Conservation (phyloP, 1,140 invertebrate genomes). For the Lycorma delicatula region DNA sequence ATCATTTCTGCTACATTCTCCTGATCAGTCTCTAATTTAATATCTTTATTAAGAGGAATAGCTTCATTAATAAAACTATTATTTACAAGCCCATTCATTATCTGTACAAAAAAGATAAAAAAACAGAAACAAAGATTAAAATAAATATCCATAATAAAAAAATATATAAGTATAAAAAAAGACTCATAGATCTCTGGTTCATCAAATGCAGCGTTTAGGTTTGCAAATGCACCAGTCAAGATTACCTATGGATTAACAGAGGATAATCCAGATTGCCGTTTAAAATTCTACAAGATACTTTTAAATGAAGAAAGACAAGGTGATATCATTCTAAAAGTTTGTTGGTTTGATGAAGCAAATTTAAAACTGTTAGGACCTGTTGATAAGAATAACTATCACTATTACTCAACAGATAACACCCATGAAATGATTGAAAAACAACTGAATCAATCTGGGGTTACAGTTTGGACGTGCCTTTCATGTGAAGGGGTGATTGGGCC, state of each 20-base stretch:
- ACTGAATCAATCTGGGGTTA: slow-evolving; percentile 1
- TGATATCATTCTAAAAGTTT: too few species aligned
- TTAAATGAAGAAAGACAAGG: background rate
- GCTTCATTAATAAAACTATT: too few species aligned
- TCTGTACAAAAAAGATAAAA: too few species aligned
- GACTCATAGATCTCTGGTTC: too few species aligned
- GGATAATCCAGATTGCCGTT: background rate
- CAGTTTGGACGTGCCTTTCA: slow-evolving; percentile 2
- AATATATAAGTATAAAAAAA: too few species aligned
- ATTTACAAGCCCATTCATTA: too few species aligned
- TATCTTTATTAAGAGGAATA: too few species aligned
- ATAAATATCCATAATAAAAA: too few species aligned
- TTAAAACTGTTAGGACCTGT: slow-evolving; percentile 1
- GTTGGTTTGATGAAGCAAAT: background rate
- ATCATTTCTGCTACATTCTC: too few species aligned
- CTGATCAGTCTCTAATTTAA: too few species aligned
- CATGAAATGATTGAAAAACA: background rate
- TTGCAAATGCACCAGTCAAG: background rate
- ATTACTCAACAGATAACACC: slow-evolving; percentile 1
- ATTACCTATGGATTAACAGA: background rate
- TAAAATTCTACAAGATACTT: background rate
- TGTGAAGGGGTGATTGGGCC: background rate
- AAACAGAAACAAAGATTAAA: too few species aligned
- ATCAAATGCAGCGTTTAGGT: too few species aligned
- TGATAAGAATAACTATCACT: background rate